phyloP scores from a whole-genome alignment of 2,797 vertebrate genomes.

The Erethizon dorsatum region DNA sequence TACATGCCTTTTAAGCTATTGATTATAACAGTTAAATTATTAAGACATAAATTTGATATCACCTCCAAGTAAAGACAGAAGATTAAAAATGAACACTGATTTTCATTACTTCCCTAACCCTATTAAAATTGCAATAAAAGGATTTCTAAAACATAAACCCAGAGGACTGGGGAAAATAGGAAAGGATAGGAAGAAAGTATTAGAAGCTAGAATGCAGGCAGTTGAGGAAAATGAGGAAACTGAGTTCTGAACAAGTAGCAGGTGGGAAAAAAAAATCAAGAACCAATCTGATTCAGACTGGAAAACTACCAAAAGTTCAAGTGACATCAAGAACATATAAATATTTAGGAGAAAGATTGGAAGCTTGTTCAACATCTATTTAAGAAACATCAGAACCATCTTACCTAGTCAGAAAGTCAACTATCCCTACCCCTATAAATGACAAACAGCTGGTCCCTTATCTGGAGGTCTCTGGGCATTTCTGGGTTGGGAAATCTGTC shows the following conservation, averaged over 20 bases:
- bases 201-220: neutral
- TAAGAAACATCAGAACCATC: neutral
- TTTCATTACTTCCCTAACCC: neutral
- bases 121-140: conserved; percentile 12
- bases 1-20: conserved; percentile 41
- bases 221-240: neutral
- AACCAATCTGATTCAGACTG: neutral
- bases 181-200: neutral
- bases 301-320: neutral
- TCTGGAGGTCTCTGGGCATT: neutral
- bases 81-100: neutral
- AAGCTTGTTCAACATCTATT: neutral
- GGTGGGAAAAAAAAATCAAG: neutral
- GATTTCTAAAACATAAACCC: neutral
- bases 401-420: neutral
- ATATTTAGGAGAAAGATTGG: neutral
- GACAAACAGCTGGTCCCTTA: neutral
- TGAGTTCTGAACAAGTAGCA: neutral
- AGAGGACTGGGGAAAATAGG: neutral
- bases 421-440: no score
- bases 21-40: conserved; percentile 61
- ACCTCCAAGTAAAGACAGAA: conserved; percentile 31
- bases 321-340: neutral
- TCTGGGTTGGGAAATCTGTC: neutral
- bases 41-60: conserved; percentile 50